Evolutionary conservation across 2,797 vertebrate genomes (phyloP).

Genomic region (Ispidina lecontei): DNA sequence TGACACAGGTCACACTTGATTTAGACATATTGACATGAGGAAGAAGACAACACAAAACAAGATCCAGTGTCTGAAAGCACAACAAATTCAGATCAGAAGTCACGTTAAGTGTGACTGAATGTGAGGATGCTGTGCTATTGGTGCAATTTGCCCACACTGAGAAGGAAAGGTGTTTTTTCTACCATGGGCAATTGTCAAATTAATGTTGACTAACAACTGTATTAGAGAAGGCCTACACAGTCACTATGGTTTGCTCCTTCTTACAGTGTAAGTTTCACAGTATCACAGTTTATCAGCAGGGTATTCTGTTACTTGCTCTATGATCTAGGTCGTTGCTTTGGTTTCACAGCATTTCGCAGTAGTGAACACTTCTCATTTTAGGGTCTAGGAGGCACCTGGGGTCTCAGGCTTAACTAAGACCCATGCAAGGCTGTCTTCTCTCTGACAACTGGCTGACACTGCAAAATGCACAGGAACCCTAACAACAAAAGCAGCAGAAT

Average conservation of each 20-base stretch:
- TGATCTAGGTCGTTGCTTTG: not conserved
- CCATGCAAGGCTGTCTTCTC: not conserved
- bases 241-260: not conserved
- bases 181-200: not conserved
- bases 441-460: constrained; percentile 12
- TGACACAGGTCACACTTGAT: not conserved
- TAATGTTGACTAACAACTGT: not conserved
- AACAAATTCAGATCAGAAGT: not conserved
- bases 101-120: not conserved
- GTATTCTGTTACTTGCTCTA: constrained; percentile 2
- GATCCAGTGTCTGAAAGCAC: not conserved
- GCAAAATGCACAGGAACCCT: constrained; percentile 43
- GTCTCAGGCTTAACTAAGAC: not conserved
- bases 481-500: constrained; percentile 49
- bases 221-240: not conserved
- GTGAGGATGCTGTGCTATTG: not conserved
- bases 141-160: not conserved
- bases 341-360: not conserved
- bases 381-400: not conserved
- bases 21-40: not conserved
- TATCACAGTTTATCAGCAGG: not conserved
- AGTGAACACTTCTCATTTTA: not conserved
- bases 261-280: not conserved
- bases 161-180: not conserved
- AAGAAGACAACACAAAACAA: not conserved